phyloP scores from a whole-genome alignment of 2,113 vertebrate species.

The human (Homo sapiens) region DNA sequence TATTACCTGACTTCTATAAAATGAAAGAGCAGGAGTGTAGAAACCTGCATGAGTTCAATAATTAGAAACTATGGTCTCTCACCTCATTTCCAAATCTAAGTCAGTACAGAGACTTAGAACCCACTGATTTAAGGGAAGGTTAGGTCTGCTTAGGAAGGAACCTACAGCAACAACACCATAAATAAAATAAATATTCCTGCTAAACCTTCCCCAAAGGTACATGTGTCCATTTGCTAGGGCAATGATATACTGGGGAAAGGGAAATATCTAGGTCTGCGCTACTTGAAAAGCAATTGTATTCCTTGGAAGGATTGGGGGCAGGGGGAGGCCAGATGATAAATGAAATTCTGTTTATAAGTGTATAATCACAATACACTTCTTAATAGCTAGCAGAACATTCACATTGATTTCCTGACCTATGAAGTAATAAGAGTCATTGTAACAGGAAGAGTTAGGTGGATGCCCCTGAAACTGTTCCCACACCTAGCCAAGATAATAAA shows the following conservation, averaged over 20 bases:
- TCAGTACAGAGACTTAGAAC: background rate
- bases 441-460: background rate
- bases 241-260: background rate
- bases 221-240: background rate
- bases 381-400: background rate
- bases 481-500: background rate
- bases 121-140: background rate
- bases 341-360: background rate
- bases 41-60: background rate
- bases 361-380: background rate
- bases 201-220: background rate
- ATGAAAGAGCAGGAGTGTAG: background rate
- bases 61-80: background rate
- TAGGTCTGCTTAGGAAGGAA: background rate
- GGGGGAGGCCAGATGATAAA: background rate
- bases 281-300: background rate
- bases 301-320: background rate
- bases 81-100: background rate
- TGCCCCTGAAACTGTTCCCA: background rate
- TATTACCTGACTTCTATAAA: background rate
- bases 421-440: background rate
- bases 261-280: background rate
- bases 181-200: background rate
- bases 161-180: background rate
- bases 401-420: background rate